These are phyloP conservation scores for Andrena bicolor DNA, from an alignment of 2,888 invertebrate species.

Conservation along the genomic window DNA sequence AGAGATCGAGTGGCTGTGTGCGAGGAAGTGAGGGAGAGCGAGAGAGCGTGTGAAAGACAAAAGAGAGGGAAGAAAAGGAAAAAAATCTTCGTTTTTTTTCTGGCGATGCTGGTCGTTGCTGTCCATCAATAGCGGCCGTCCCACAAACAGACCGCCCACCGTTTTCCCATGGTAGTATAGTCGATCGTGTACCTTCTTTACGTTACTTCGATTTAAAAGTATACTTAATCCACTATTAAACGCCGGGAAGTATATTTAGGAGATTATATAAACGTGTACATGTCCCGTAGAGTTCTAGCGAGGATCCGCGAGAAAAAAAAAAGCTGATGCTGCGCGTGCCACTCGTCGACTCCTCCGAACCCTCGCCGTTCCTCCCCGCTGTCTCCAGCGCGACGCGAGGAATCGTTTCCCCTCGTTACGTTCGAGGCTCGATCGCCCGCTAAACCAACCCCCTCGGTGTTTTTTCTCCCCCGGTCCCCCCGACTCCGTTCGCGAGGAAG, in stretches of 20 bases:
- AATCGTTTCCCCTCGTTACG: background rate
- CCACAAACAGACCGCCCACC: constrained; percentile 76
- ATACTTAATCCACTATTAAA: constrained; percentile 70
- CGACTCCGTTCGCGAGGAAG: background rate
- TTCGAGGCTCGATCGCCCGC: background rate
- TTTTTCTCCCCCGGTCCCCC: background rate
- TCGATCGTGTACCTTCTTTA: constrained; percentile 75
- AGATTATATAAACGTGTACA: constrained; percentile 50
- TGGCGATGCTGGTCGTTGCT: constrained; percentile 85
- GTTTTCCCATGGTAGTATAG: constrained; percentile 73
- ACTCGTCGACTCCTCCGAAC: constrained; percentile 34
- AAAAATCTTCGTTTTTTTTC: constrained; percentile 74
- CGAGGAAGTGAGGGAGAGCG: constrained; percentile 36
- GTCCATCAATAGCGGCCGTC: constrained; percentile 83
- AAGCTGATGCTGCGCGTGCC: background rate
- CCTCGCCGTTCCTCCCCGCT: background rate
- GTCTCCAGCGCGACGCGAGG: background rate
- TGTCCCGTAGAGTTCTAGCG: constrained; percentile 61
- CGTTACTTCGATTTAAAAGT: constrained; percentile 72
- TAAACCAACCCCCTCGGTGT: background rate
- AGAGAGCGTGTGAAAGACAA: constrained; percentile 47
- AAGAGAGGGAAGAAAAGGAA: constrained; percentile 34
- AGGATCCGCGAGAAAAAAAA: constrained; percentile 37
- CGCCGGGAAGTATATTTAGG: constrained; percentile 68
- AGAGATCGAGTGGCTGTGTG: constrained; percentile 18